A percentile compares a stretch with the other conserved stretches of the same genome.
These are phyloP conservation scores for Napeogenes sylphis DNA, from an alignment of 2,888 invertebrate species.

Conservation along the genomic window DNA sequence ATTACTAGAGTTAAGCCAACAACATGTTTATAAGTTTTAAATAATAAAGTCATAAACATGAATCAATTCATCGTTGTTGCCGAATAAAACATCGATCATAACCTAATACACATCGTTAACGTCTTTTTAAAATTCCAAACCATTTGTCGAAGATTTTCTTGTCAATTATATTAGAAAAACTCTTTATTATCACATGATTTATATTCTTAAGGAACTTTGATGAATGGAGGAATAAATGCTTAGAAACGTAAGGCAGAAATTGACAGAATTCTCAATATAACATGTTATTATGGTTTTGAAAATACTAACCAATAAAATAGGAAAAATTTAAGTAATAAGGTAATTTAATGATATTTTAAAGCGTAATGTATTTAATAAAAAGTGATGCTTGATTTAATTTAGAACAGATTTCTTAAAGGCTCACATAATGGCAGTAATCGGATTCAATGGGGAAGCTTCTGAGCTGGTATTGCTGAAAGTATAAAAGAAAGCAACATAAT, in stretches of 20 bases:
- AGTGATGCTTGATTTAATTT: no score
- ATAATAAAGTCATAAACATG: conserved; percentile 14
- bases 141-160: conserved; percentile 21
- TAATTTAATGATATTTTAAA: no score
- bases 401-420: no score
- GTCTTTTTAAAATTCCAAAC: conserved; percentile 18
- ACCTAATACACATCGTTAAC: conserved; percentile 14
- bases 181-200: conserved; percentile 22
- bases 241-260: conserved; percentile 14
- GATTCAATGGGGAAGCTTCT: no score
- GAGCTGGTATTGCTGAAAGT: no score
- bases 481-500: no score
- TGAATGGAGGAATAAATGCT: conserved; percentile 17
- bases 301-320: no score
- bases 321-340: no score
- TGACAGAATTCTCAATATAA: neutral
- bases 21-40: no score
- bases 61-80: conserved; percentile 17
- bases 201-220: conserved; percentile 19
- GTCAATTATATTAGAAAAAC: conserved; percentile 18
- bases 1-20: no score
- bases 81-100: conserved; percentile 22
- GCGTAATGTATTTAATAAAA: no score
- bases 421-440: no score
- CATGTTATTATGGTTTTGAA: neutral